A percentile compares a stretch with the other conserved stretches of the same genome.
phyloP scores from a whole-genome alignment of 2,888 invertebrate species.

The Drosophila birchii region DNA sequence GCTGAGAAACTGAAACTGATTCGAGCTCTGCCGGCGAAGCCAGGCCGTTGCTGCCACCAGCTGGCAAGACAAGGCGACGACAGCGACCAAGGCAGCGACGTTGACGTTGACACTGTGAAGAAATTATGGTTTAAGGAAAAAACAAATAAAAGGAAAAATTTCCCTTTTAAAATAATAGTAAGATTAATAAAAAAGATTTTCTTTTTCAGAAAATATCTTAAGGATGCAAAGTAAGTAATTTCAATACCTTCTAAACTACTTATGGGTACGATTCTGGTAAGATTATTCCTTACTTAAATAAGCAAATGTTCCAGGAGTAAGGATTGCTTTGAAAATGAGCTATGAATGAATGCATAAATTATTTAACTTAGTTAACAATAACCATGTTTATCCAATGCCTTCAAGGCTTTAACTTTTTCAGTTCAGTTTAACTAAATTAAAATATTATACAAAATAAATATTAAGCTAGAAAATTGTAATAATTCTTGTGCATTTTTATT shows the following conservation, averaged over 20 bases:
- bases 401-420: too few relatives aligned
- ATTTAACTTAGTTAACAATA: too few relatives aligned
- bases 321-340: too few relatives aligned
- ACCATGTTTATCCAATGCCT: too few relatives aligned
- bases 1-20: conserved; percentile 83
- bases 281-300: too few relatives aligned
- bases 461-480: too few relatives aligned
- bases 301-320: too few relatives aligned
- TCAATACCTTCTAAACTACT: not conserved
- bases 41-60: conserved; percentile 45
- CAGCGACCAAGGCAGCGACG: conserved; percentile 31
- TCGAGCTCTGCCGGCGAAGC: conserved; percentile 68
- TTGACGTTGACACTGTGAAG: conserved; percentile 14
- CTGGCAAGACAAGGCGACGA: conserved; percentile 72
- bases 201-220: not conserved
- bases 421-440: too few relatives aligned
- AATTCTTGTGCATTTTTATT: too few relatives aligned
- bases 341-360: too few relatives aligned
- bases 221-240: not conserved
- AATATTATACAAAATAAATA: too few relatives aligned
- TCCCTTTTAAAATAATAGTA: not conserved
- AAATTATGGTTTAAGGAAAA: not conserved
- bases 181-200: accelerated
- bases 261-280: too few relatives aligned
- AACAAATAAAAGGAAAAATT: accelerated